Evolutionary conservation across 2,797 vertebrate species (phyloP), one percentile per base, ranked within the genome.

Genomic region (Hephaestus fuliginosus): DNA sequence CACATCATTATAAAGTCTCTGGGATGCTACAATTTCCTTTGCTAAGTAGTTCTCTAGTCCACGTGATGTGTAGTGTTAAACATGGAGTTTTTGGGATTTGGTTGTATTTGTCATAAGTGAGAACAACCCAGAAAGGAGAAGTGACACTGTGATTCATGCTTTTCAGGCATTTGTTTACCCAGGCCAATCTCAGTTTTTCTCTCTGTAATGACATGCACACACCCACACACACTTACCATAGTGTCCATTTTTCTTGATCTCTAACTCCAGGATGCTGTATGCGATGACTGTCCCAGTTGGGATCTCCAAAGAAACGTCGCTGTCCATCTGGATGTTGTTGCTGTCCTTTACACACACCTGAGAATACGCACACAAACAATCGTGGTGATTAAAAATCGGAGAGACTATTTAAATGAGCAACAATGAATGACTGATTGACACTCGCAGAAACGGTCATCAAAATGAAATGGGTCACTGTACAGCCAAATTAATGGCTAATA

Each of bases 221-320:
- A 51, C 22, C 44, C 52, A 55, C 39, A 60, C 55, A 52, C 12
- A 74, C 90, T 96, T 88, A 99, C 98, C 95, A 18, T 94, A 98
- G 12, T 92, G 92, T 52, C 98, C 97, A 0, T 93, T 87, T 5
- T 65, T 88, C 60, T 95, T 96, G 74, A 99, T 89, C 5, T 93
- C 93, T 61, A 99, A 87, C 75, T 98, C 96, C 10, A 95, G 92
- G 70, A 98, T 81, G 68, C 96, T 91, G 0, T 96, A 99, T 4
- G 98, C 98, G 20, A 99, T 90, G 49, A 97, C 87, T 0, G 97
- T 97, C 20, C 89, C 75, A 2, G 96, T 80, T 2, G 97, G 97
- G 81, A 99, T 97, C 91, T 96, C 96, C 82, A 98, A 74, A 30
- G 94, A 92, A 77, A 97, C 93, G 0, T 91, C 95, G 15, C 92